These are phyloP conservation scores for Sterrhoptilus dennistouni DNA, from an alignment of 2,113 vertebrate species.

Conservation along the genomic window DNA sequence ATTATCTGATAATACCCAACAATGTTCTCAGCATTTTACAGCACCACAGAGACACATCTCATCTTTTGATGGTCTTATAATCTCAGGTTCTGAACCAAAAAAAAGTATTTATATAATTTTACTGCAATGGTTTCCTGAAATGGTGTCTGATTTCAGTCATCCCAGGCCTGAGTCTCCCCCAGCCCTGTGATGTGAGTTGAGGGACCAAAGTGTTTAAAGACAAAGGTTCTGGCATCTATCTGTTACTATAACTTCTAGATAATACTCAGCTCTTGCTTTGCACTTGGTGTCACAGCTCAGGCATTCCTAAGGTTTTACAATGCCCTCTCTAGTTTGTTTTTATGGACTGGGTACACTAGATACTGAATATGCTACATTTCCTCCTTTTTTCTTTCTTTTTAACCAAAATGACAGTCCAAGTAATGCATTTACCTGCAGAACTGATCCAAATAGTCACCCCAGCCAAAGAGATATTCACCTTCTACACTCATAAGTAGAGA, in stretches of 20 bases:
- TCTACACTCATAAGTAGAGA: rapidly evolving
- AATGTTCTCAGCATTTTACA: not conserved
- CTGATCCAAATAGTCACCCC: not conserved
- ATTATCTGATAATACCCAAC: not conserved
- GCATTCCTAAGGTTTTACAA: not conserved
- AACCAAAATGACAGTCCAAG: not conserved
- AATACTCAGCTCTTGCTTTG: not conserved
- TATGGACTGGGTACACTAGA: rapidly evolving
- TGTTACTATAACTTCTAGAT: not conserved
- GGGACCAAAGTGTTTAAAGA: not conserved
- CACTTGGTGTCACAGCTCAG: not conserved
- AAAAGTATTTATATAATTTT: not conserved
- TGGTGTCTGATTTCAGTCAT: not conserved
- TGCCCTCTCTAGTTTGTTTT: not conserved
- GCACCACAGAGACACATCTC: not conserved
- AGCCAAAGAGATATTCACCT: not conserved
- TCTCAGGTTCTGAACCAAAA: not conserved
- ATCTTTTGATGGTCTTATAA: not conserved
- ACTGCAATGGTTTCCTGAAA: not conserved
- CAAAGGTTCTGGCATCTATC: not conserved
- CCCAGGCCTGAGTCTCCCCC: not conserved
- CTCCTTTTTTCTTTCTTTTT: not conserved
- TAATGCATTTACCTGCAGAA: not conserved
- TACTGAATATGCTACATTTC: not conserved
- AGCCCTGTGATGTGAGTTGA: rapidly evolving